phyloP scores from a whole-genome alignment of 2,797 vertebrate genomes.

The Brachymystax lenok region DNA sequence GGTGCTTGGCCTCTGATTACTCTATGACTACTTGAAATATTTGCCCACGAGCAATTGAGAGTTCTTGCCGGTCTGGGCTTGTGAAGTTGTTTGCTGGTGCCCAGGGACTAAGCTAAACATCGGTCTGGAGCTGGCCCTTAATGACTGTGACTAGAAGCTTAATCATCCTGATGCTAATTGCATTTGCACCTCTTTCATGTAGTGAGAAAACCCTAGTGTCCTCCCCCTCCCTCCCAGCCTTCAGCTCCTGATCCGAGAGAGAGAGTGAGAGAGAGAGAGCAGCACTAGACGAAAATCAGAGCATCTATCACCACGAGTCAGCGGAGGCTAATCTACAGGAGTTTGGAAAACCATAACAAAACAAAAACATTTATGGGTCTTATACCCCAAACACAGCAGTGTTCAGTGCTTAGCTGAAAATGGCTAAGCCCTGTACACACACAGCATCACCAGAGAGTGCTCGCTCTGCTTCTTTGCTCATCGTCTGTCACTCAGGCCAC shows the following conservation, averaged over 20 bases:
- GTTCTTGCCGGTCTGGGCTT: background rate
- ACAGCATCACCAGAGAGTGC: background rate
- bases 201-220: background rate
- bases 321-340: background rate
- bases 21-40: too few relatives aligned
- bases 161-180: constrained; percentile 5
- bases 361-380: background rate
- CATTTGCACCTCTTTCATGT: background rate
- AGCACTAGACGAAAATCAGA: background rate
- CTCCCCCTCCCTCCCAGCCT: background rate
- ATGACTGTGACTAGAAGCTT: constrained; percentile 2
- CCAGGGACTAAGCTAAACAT: background rate
- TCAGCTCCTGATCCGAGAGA: background rate
- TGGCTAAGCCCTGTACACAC: background rate
- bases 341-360: background rate
- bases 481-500: background rate
- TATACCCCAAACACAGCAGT: background rate
- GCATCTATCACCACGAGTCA: background rate
- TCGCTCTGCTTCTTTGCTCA: background rate
- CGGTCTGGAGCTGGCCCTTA: background rate
- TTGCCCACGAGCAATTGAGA: background rate
- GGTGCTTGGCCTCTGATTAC: too few relatives aligned
- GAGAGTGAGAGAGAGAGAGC: background rate
- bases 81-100: background rate
- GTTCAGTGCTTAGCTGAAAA: background rate